Base-by-base conservation (phyloP, 2,888 invertebrate genomes). In the Selenia dentaria region DNA sequence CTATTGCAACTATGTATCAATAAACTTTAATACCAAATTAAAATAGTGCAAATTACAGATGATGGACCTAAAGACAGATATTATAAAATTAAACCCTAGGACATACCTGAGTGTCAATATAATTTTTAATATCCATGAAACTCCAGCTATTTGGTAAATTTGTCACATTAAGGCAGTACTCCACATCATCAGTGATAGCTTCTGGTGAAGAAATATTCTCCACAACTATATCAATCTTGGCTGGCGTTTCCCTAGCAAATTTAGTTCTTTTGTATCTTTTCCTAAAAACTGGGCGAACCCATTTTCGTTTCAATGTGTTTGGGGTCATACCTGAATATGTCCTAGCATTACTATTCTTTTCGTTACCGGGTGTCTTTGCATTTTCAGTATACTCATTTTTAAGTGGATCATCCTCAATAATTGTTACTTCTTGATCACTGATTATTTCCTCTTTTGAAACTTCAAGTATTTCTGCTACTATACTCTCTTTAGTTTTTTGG, bases 51-150 rank as follows among this genome's bases (percentile, higher is more conserved):
- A n/a, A n/a, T n/a, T n/a, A n/a, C n/a, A n/a, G n/a, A n/a, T n/a
- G n/a, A n/a, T n/a, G n/a, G n/a, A n/a, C n/a, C n/a, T n/a, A n/a
- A n/a, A n/a, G n/a, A n/a, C n/a, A n/a, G n/a, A n/a, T n/a, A n/a
- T n/a, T n/a, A n/a, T n/a, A n/a, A n/a, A n/a, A n/a, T n/a, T n/a
- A n/a, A n/a, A n/a, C n/a, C n/a, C n/a, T n/a, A n/a, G n/a, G n/a
- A n/a, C 63, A 31, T 42, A 74, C 75, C 64, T 63, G 54, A 18
- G 59, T 54, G 2, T 67, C 64, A 26, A 74, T 62, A 42, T 58
- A 73, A 26, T 70, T 59, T 38, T 64, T 65, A 0, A 75, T 64
- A 13, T 72, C 57, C 29, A 57, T 32, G 40, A 57, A 61, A 14
- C 44, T 59, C 64, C 64, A 70, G 16, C 46, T 57, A 4, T 35